Evolutionary conservation across 2,888 invertebrate genomes (phyloP).

Genomic region (Bimastos eiseni): DNA sequence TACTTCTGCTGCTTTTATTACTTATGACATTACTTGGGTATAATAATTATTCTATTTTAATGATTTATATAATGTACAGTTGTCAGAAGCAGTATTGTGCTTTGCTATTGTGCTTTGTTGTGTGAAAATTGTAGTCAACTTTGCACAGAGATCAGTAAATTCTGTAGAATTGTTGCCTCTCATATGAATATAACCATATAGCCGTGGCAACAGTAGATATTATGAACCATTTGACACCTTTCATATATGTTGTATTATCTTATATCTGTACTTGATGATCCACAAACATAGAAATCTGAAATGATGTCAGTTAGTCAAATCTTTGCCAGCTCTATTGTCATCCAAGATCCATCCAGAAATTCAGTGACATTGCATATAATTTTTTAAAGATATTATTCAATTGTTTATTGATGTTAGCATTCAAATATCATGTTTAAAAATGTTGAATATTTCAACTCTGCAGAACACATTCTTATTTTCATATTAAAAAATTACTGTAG

Average conservation of each 20-base stretch:
- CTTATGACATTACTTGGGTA: not conserved
- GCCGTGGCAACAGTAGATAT: too few relatives aligned
- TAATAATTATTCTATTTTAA: not conserved
- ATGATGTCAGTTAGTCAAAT: not conserved
- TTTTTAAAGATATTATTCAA: not conserved
- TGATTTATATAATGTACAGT: not conserved
- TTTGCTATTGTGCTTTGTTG: not conserved
- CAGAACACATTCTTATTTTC: slow-evolving; percentile 6
- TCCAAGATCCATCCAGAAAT: not conserved
- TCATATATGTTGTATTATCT: too few relatives aligned
- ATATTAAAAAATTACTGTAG: not conserved
- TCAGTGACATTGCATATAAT: not conserved
- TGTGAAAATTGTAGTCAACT: not conserved
- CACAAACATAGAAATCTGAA: not conserved
- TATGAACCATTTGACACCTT: too few relatives aligned
- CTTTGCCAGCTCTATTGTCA: not conserved
- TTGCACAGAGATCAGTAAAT: not conserved
- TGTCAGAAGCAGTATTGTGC: not conserved
- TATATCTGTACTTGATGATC: not conserved
- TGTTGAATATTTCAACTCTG: not conserved
- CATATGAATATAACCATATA: not conserved
- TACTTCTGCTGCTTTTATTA: not conserved
- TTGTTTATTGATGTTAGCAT: not conserved
- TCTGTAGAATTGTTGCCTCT: not conserved
- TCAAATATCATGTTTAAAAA: not conserved